These are phyloP conservation scores for Piscicola geometra DNA, from an alignment of 2,888 invertebrate genomes.

Conservation along the genomic window DNA sequence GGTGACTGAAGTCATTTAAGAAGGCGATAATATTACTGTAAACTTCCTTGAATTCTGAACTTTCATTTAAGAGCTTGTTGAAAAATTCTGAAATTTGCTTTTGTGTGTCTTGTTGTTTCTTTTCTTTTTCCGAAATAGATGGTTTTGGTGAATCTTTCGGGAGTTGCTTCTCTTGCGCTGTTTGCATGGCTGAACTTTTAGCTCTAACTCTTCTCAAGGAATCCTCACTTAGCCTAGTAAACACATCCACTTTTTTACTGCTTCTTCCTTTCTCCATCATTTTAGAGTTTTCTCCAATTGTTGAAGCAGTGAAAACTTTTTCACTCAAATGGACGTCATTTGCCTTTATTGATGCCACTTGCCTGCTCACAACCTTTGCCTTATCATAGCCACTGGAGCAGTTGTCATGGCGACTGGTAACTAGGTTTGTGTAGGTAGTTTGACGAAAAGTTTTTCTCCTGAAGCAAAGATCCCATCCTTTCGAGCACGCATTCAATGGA, in stretches of 20 bases:
- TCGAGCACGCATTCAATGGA: background rate
- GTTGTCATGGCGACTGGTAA: background rate
- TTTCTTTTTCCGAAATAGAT: background rate
- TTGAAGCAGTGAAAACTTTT: background rate
- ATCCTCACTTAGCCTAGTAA: too few species aligned
- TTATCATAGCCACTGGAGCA: background rate
- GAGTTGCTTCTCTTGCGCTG: too few species aligned
- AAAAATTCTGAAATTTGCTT: background rate
- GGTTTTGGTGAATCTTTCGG: too few species aligned
- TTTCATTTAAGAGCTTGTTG: background rate
- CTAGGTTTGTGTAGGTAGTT: background rate
- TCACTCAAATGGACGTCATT: background rate
- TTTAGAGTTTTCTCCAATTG: background rate
- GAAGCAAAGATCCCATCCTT: background rate
- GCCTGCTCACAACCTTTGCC: background rate
- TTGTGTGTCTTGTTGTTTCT: constrained; percentile 8
- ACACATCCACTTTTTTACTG: background rate
- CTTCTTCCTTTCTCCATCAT: background rate
- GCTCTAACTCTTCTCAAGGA: too few species aligned
- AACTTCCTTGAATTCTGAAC: constrained; percentile 1
- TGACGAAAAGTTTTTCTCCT: background rate
- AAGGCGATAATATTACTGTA: background rate
- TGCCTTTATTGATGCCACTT: background rate
- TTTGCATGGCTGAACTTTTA: too few species aligned
- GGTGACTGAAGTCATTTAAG: constrained; percentile 10